Evolutionary conservation across 2,888 invertebrate genomes (phyloP).

Genomic region (Gandaritis pyraliata): DNA sequence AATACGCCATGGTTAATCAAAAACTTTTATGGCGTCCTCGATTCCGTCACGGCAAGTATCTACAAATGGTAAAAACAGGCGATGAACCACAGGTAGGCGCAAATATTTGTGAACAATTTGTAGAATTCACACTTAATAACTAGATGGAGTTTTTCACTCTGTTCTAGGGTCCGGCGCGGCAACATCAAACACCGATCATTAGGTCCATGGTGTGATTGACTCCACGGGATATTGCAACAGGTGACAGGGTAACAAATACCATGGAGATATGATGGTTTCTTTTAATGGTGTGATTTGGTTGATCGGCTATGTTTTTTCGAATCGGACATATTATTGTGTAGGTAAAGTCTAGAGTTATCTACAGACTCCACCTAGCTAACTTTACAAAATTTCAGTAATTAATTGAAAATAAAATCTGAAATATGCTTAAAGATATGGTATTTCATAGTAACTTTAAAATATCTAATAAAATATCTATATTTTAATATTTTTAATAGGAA

Average conservation of each 20-base stretch:
- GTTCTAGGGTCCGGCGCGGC: constrained; percentile 58
- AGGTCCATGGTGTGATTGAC: constrained; percentile 72
- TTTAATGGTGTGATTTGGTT: constrained; percentile 37
- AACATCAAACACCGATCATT: constrained; percentile 72
- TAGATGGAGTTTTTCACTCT: constrained; percentile 64
- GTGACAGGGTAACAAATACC: constrained; percentile 55
- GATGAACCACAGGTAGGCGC: constrained; percentile 81
- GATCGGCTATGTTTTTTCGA: constrained; percentile 21
- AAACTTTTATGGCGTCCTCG: constrained; percentile 69
- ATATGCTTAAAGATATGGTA: too few relatives aligned
- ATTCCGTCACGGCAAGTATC: constrained; percentile 74
- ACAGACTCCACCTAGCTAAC: not conserved
- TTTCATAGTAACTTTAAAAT: too few relatives aligned
- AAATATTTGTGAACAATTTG: constrained; percentile 84
- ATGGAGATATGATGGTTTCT: constrained; percentile 29
- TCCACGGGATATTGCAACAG: constrained; percentile 67
- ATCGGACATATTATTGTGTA: not conserved
- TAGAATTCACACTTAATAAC: constrained; percentile 83
- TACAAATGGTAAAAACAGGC: constrained; percentile 58
- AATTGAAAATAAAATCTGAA: not conserved
- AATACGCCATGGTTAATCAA: constrained; percentile 67
- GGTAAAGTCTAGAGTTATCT: not conserved
- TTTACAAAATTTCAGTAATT: not conserved
- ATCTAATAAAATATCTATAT: too few relatives aligned
- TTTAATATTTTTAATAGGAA: too few relatives aligned